Evolutionary conservation across 2,797 vertebrate genomes (phyloP), one percentile per base, ranked within the genome.

Genomic region (Chlorospingus flavigularis): DNA sequence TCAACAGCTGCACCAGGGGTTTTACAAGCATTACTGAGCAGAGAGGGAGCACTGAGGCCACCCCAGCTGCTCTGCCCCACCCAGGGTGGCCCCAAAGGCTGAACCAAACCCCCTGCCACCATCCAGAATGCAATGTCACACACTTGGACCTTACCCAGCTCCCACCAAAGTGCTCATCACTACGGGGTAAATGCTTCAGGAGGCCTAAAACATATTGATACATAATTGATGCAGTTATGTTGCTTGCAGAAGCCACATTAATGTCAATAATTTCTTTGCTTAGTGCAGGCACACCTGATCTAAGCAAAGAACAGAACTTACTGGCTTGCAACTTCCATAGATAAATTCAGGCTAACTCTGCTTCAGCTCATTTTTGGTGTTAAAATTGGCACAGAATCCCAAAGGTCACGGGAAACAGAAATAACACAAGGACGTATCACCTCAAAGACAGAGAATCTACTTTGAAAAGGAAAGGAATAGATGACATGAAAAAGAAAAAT

Each of bases 141-240:
- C 40, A 13, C 62, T 45, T 45, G 77, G 80, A 79, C 88, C 83
- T 90, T 50, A 74, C 74, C 67, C 90, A 72, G 86, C 77, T 92
- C 90, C 92, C 94, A 88, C 31, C 78, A 75, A 48, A 86, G 85
- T 45, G 91, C 85, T 90, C 90, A 86, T 53, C 82, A 78, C 95
- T 93, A 90, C 31, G 26, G 90, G 88, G 71, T 11, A 84, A 96
- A 90, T 57, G 94, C 83, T 92, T 77, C 92, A 87, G 75, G 72
- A 93, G 91, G 84, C 91, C 66, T 89, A 77, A 82, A 90, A 70
- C 88, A 72, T 9, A 76, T 83, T 11, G 83, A 86, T 13, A 79
- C 48, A 39, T 62, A 51, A 90, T 39, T 28, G 78, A 65, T 68
- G 90, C 60, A 0, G 8, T 79, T 82, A 67, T 0, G 3, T 28